Percentiles rank a stretch among this genome's conserved stretches.
Conservation (phyloP, 2,113 vertebrate species). For the Neodon shergylaensis region DNA sequence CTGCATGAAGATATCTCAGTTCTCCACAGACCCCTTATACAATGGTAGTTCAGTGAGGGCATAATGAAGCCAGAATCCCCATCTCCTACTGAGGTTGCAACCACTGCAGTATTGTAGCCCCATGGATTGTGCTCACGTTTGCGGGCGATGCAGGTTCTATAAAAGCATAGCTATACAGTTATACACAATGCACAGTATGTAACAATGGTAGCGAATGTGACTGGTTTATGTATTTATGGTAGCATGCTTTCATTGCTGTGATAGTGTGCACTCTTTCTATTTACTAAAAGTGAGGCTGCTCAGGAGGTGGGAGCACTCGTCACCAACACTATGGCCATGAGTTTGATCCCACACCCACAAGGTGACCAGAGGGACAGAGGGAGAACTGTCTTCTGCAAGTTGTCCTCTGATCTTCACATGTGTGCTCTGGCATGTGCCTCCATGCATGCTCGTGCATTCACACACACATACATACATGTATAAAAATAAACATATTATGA, state of each 20-base stretch:
- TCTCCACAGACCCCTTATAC: neutral
- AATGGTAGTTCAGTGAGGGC: neutral
- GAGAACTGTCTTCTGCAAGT: neutral
- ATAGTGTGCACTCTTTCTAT: neutral
- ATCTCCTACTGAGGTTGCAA: neutral
- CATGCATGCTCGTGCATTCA: neutral
- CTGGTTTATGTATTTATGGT: neutral
- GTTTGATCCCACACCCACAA: neutral
- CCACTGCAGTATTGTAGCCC: neutral
- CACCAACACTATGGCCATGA: neutral
- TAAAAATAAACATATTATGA: neutral
- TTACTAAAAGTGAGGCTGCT: neutral
- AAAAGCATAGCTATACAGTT: neutral
- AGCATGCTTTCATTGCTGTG: neutral
- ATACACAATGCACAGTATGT: neutral
- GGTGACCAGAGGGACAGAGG: neutral
- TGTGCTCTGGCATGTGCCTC: neutral
- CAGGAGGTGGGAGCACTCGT: neutral
- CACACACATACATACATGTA: neutral
- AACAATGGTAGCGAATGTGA: neutral
- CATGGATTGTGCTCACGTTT: neutral
- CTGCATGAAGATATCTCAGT: neutral
- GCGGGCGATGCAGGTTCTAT: neutral
- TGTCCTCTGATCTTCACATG: neutral
- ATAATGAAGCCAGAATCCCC: neutral